Evolutionary conservation across 2,888 invertebrate species (phyloP), one percentile per base, ranked within the genome.

Genomic region (Papilio gigon): DNA sequence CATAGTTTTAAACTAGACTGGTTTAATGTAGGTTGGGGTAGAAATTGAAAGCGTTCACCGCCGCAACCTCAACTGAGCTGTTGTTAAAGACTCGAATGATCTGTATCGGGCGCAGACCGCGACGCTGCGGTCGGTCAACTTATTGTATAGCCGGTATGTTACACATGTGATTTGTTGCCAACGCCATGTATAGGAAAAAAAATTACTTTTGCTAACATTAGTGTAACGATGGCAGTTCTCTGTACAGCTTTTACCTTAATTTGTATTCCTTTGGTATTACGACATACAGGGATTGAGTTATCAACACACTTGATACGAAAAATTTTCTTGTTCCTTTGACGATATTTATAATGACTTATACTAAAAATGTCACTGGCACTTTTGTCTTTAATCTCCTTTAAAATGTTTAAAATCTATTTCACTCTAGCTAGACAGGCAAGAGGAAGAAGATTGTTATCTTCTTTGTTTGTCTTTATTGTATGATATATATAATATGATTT

Each of bases 121-220:
- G 81, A 83, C 84, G 88, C 74, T 89, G 88, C 87, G 87, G 88
- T 74, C 80, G 76, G 80, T 83, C 86, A 84, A 87, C 37, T 87
- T 86, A 80, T 68, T 62, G 65, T 71, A 62, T 68, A 53, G 53
- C 62, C 20, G 65, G 33, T 65, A 44, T 33, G 63, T 44, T 22
- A 65, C 47, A 30, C 33, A 30, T 60, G 50, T 17, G 37, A 63
- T 64, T 68, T 40, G 64, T 44, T 47, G 17, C 60, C 22, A 59
- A 42, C 14, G 62, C 42, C 12, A 33, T 17, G 3, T 44, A 37
- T 40, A 11, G 8, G 1, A 40, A 9, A 37, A 27, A 35, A 47
- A 47, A 59, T 65, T 58, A 27, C 37, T 60, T 67, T 67, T 37
- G 14, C 20, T 47, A 53, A 37, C 35, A 17, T n/a, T 58, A 22